Evolutionary conservation across 2,888 invertebrate genomes (phyloP).

Genomic region (Pseudococcus viburni): DNA sequence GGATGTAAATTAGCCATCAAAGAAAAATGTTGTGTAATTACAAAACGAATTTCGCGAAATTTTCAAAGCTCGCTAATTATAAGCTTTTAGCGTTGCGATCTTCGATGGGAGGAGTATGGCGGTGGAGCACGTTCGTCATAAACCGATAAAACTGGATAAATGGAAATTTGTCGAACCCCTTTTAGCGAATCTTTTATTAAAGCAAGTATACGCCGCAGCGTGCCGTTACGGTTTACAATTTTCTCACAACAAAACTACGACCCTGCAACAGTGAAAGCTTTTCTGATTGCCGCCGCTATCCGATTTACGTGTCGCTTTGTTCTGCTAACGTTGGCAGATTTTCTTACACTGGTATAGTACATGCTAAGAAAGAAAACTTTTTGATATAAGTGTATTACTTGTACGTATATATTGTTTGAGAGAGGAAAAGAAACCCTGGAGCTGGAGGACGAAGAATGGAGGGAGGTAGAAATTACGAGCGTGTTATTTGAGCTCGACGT

Average conservation of each 20-base stretch:
- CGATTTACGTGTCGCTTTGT: constrained; percentile 60
- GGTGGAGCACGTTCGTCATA: constrained; percentile 53
- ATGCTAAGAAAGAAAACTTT: constrained; percentile 12
- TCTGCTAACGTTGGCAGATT: constrained; percentile 28
- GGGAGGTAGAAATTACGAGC: background rate
- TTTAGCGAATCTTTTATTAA: constrained; percentile 58
- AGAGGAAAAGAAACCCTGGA: background rate
- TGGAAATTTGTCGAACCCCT: constrained; percentile 63
- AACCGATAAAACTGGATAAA: constrained; percentile 65
- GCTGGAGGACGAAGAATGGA: background rate
- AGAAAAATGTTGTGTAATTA: constrained; percentile 61
- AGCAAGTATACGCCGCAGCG: constrained; percentile 48
- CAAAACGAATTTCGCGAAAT: constrained; percentile 38
- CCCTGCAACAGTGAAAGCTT: constrained; percentile 60
- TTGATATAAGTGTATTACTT: constrained; percentile 38
- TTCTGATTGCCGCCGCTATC: constrained; percentile 60
- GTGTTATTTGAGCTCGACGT: background rate
- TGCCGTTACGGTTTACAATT: constrained; percentile 61
- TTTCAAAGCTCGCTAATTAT: constrained; percentile 43
- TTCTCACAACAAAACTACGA: constrained; percentile 51
- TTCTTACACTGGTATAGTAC: background rate
- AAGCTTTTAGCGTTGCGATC: constrained; percentile 18
- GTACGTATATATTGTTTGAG: background rate
- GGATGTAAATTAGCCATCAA: constrained; percentile 60
- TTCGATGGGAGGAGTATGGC: too few species aligned